Base-by-base conservation (phyloP, 2,888 invertebrate species). In the Petrolisthes manimaculis region DNA sequence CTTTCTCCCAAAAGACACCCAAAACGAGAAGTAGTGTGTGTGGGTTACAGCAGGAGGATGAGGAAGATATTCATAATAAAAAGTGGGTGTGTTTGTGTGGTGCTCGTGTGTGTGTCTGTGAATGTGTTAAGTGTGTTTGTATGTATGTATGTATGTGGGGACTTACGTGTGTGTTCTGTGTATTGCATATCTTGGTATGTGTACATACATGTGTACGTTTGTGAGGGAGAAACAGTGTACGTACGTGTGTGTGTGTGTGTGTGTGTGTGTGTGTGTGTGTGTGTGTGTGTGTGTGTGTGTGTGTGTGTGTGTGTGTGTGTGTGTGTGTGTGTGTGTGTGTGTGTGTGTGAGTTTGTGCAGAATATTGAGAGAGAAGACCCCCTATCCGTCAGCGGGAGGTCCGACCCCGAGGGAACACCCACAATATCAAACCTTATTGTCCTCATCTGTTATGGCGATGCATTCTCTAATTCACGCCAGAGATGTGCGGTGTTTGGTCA, bases 351-450 rank as follows among this genome's bases (percentile, higher is more conserved):
- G 86, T 86, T 86, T 81, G 81, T 86, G 86, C 75, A 81, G 86
- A 81, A 86, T 86, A 86, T 86, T 86, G 86, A 86, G 86, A 86
- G 86, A 86, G 86, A 86, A 86, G 86, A 86, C 81, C 86, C 79
- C 37, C 86, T 78, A 87, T 87, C 87, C 77, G 71, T 87, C 87
- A 87, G 87, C 83, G 71, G 54, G 55, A 71, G 83, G 83, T 67
- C 79, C 37, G 61, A 56, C 79, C 87, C 79, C 79, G 54, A 75
- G 86, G 87, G 87, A 87, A 71, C 79, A 83, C 87, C 87, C 87
- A 83, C 87, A 83, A 89, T 89, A 89, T 89, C 86, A 89, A 89
- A 84, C 84, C 86, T 89, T 86, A 89, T 89, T 86, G 89, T 89
- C 89, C 83, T 86, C 86, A 89, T 89, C 86, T 89, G 89, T 89